A percentile compares a stretch with the other conserved stretches of the same genome.
These are phyloP conservation scores for Plecturocebus donacophilus DNA, from an alignment of 2,113 vertebrate species.

Conservation along the genomic window DNA sequence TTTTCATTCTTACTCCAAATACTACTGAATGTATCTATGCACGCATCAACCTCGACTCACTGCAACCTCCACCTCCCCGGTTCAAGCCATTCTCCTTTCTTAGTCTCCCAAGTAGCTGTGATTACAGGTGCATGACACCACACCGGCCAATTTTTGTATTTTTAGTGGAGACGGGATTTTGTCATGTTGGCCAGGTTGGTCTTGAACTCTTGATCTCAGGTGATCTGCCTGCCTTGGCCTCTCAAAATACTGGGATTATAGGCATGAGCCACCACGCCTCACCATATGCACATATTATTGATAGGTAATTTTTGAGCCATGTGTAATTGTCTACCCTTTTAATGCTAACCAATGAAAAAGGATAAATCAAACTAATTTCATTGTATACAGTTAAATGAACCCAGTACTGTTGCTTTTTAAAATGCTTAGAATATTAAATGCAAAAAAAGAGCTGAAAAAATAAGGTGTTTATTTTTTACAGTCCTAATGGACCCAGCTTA, in stretches of 20 bases:
- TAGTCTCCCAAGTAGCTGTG: too few species aligned
- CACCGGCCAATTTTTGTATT: too few species aligned
- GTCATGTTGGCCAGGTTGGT: too few species aligned
- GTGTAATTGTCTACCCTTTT: not conserved
- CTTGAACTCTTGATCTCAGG: too few species aligned
- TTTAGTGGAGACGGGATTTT: too few species aligned
- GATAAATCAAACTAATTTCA: not conserved
- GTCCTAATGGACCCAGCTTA: not conserved
- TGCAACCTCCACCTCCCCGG: too few species aligned
- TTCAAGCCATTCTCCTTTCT: too few species aligned
- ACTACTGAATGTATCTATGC: not conserved
- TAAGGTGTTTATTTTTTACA: not conserved
- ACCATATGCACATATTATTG: not conserved
- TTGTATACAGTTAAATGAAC: not conserved
- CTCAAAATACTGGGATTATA: too few species aligned
- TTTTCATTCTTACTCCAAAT: not conserved
- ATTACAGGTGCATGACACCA: too few species aligned
- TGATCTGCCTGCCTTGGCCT: too few species aligned
- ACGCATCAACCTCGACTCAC: not conserved
- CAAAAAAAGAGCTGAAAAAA: not conserved
- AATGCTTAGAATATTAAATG: constrained; percentile 12
- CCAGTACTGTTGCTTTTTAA: not conserved
- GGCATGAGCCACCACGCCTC: too few species aligned
- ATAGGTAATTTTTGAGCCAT: not conserved
- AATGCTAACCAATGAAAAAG: not conserved